Evolutionary conservation across 2,113 vertebrate species (phyloP).

Genomic region (Cardinalis cardinalis): DNA sequence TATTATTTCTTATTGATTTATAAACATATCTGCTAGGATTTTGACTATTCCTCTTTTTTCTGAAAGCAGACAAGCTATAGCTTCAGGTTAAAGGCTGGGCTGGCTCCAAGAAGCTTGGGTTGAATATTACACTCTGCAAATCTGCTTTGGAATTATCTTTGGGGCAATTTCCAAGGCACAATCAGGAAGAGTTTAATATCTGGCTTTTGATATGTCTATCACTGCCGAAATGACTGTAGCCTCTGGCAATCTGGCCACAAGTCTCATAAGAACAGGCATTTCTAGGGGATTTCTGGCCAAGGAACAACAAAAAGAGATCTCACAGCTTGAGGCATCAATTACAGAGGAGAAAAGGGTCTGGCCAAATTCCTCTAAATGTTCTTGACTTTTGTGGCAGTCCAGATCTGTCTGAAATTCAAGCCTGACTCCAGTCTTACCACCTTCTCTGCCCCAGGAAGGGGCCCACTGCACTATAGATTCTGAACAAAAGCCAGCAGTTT

Average conservation of each 20-base stretch:
- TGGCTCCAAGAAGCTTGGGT: background rate
- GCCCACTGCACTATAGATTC: background rate
- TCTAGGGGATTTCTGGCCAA: background rate
- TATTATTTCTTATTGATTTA: background rate
- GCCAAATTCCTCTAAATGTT: slow-evolving; percentile 38
- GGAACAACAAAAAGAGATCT: background rate
- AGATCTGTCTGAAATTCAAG: slow-evolving; percentile 35
- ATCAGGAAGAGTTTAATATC: slow-evolving; percentile 16
- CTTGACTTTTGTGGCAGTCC: slow-evolving; percentile 13
- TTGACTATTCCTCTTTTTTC: background rate
- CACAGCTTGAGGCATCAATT: slow-evolving; percentile 18
- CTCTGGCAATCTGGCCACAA: background rate
- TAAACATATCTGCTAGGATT: background rate
- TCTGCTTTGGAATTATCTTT: background rate
- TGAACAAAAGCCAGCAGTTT: slow-evolving; percentile 34
- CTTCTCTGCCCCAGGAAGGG: slow-evolving; percentile 36
- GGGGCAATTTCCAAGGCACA: background rate
- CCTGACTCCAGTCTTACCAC: slow-evolving; percentile 28
- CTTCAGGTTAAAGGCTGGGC: background rate
- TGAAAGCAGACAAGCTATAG: background rate
- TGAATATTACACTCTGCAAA: background rate
- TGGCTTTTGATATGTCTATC: background rate
- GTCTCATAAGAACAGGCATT: background rate
- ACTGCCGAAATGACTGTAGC: background rate
- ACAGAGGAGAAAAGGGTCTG: background rate